These are phyloP conservation scores for Aspidapion aeneum DNA, from an alignment of 2,888 invertebrate species.

Conservation along the genomic window DNA sequence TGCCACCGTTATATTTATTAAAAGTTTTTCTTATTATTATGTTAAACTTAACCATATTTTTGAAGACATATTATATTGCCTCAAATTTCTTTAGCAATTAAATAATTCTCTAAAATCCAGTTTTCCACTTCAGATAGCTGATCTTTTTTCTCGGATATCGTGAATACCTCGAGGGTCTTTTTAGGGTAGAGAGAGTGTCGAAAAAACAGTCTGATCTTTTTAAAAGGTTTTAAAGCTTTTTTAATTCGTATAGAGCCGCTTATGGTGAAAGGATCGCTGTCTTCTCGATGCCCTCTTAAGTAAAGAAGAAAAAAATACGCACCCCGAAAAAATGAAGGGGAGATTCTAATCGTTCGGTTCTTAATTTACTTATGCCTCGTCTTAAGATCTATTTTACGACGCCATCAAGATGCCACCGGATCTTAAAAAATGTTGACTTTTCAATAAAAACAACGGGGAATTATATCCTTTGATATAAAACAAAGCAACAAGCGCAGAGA, in stretches of 20 bases:
- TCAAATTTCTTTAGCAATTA: too few species aligned
- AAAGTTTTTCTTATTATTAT: too few species aligned
- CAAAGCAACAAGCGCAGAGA: too few species aligned
- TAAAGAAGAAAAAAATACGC: slow-evolving; percentile 14
- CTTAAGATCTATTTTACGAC: slow-evolving; percentile 69
- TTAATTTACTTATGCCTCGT: slow-evolving; percentile 77
- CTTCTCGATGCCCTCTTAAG: not conserved
- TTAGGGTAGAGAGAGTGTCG: slow-evolving; percentile 42
- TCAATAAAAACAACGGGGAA: too few species aligned
- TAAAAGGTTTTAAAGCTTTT: slow-evolving; percentile 31
- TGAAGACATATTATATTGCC: too few species aligned
- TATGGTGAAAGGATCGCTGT: not conserved
- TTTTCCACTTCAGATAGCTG: not conserved
- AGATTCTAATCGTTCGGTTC: slow-evolving; percentile 76
- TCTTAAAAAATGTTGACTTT: too few species aligned
- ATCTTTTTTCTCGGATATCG: not conserved
- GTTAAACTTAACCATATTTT: too few species aligned
- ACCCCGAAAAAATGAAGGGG: slow-evolving; percentile 50
- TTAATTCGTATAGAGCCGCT: slow-evolving; percentile 30
- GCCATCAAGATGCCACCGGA: too few species aligned
- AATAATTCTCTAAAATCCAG: too few species aligned
- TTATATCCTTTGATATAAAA: too few species aligned
- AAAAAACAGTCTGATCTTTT: slow-evolving; percentile 44
- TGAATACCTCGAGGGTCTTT: slow-evolving; percentile 41
- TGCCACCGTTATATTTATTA: too few species aligned